Evolutionary conservation across 2,113 vertebrate species (phyloP), one percentile per base, ranked within the genome.

Genomic region (Embiotoca jacksoni): DNA sequence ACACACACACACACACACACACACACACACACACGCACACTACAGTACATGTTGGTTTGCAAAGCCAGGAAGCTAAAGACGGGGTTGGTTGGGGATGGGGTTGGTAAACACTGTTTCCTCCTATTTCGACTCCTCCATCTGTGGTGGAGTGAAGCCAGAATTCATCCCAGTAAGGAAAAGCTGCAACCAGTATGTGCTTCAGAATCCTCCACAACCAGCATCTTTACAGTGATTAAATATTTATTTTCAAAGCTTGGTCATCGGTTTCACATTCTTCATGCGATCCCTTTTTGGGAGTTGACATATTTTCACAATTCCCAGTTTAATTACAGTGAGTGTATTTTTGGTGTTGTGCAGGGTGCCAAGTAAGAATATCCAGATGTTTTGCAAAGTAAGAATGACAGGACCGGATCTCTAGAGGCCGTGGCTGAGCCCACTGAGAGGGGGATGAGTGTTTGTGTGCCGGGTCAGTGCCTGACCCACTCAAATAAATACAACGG

Each of bases 71-170:
- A 77, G 55, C 70, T 78, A 46, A 49, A 72, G 39, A 16, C 14
- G 59, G 59, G 54, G 52, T 59, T 9, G 59, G 10, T 47, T 23
- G 58, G 3, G 78, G 68, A 23, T 49, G 58, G 30, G 72, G 80
- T 50, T 70, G 62, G 71, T 84, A 88, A 88, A 91, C 82, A 85
- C 62, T 32, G 56, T 79, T 84, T 81, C 61, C 68, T 81, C 72
- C 78, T 87, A 86, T 87, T 89, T 70, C 76, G 74, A 87, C 76
- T 79, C 75, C 52, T 86, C 86, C 86, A 90, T 93, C 88, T 91
- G 91, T 65, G 76, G 32, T 84, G 73, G 83, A 85, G 14, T 2
- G 35, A 63, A 35, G 82, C 79, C 85, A 88, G 31, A 81, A 86
- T 74, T 33, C 65, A 66, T 36, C 84, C 75, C 71, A 85, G 73